phyloP scores from a whole-genome alignment of 2,888 invertebrate genomes.

The Andrena chrysosceles region DNA sequence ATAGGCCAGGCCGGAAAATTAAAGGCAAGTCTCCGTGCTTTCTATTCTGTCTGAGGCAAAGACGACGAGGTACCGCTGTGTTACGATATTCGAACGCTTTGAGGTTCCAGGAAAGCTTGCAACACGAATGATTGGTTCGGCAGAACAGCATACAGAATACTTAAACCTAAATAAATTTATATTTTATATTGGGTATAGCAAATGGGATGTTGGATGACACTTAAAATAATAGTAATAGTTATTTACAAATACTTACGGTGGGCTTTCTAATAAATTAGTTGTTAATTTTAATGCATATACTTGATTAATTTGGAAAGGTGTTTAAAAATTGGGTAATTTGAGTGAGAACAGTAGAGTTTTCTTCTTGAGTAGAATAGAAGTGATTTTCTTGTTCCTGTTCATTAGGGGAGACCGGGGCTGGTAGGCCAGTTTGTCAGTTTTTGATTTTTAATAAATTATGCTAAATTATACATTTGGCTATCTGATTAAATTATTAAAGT shows the following conservation, averaged over 20 bases:
- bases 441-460: too few relatives aligned
- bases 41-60: constrained; percentile 3
- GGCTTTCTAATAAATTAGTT: background rate
- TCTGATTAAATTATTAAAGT: too few relatives aligned
- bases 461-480: too few relatives aligned
- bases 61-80: constrained; percentile 11
- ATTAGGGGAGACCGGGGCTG: too few relatives aligned
- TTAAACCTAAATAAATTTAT: background rate
- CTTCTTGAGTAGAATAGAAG: too few relatives aligned
- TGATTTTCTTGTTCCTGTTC: too few relatives aligned
- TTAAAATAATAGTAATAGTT: background rate
- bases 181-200: too few relatives aligned
- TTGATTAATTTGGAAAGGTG: background rate
- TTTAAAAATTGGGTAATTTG: background rate
- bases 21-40: constrained; percentile 41
- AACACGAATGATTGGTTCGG: background rate
- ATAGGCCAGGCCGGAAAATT: constrained; percentile 58
- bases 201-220: too few relatives aligned
- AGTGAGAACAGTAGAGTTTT: too few relatives aligned
- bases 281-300: background rate
- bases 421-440: too few relatives aligned
- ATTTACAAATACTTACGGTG: background rate
- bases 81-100: constrained; percentile 17
- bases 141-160: background rate
- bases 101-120: background rate